phyloP scores from a whole-genome alignment of 2,797 vertebrate species.

The Lacerta agilis region DNA sequence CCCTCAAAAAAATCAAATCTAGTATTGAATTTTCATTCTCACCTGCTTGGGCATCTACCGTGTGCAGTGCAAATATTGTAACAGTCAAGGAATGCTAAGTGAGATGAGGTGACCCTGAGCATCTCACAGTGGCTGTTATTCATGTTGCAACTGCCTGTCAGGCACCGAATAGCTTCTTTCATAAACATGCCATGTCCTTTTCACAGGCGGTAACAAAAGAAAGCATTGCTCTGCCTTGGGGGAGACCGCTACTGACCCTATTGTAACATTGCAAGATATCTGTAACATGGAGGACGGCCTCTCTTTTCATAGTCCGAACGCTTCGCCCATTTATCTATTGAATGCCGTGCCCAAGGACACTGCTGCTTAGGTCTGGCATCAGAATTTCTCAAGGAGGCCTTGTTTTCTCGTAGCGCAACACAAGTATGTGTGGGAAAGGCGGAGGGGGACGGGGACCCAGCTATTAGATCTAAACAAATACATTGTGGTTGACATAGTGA shows the following conservation, averaged over 20 bases:
- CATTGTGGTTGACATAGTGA: not conserved
- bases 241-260: constrained; percentile 29
- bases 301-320: constrained; percentile 54
- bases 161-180: constrained; percentile 31
- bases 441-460: not conserved
- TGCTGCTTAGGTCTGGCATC: constrained; percentile 41
- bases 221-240: constrained; percentile 22
- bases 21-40: constrained; percentile 1
- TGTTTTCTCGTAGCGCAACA: not conserved
- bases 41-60: constrained; percentile 10
- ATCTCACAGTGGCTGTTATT: not conserved
- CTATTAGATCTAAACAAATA: not conserved
- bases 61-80: constrained; percentile 7
- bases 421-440: not conserved
- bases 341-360: constrained; percentile 45
- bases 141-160: not conserved
- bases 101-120: constrained; percentile 14
- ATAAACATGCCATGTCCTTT: constrained; percentile 22
- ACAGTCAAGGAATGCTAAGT: constrained; percentile 27
- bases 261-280: constrained; percentile 19
- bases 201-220: constrained; percentile 1
- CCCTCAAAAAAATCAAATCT: not conserved
- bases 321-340: constrained; percentile 69
- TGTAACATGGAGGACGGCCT: constrained; percentile 46
- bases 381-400: not conserved